A percentile compares a stretch with the other conserved stretches of the same genome.
phyloP scores from a whole-genome alignment of 2,888 invertebrate species.

The Dryococelus australis region DNA sequence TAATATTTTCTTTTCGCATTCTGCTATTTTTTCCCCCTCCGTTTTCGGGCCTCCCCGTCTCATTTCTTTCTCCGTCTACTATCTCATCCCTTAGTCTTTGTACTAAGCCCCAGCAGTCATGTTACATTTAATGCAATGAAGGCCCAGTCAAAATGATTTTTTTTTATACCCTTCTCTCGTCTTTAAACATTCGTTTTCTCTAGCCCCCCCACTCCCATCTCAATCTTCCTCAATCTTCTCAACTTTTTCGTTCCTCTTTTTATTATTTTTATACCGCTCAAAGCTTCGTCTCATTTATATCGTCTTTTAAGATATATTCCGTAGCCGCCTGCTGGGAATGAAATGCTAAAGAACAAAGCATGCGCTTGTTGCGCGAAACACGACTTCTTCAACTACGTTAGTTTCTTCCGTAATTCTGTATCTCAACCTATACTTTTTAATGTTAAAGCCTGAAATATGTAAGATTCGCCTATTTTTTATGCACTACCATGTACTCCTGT shows the following conservation, averaged over 20 bases:
- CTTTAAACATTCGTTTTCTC: conserved; percentile 34
- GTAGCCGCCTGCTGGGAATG: neutral
- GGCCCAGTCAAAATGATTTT: conserved; percentile 42
- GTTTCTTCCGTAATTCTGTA: too few relatives aligned
- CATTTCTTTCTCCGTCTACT: conserved; percentile 27
- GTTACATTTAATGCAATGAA: conserved; percentile 46
- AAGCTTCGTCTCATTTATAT: conserved; percentile 42
- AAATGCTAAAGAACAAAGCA: neutral
- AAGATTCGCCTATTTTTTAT: too few relatives aligned
- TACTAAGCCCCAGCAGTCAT: conserved; percentile 39
- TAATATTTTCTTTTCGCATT: conserved; percentile 33
- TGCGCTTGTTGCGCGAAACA: neutral
- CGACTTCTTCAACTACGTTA: too few relatives aligned
- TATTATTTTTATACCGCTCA: conserved; percentile 28
- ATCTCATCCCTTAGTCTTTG: conserved; percentile 36
- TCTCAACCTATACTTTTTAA: too few relatives aligned
- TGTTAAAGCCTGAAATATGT: too few relatives aligned
- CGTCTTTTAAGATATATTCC: conserved; percentile 34
- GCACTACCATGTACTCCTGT: too few relatives aligned
- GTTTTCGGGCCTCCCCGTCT: conserved; percentile 26
- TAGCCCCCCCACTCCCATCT: neutral
- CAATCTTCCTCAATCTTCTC: conserved; percentile 19
- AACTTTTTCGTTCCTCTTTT: conserved; percentile 24
- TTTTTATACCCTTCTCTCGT: conserved; percentile 38
- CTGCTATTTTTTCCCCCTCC: neutral